Percentiles rank a stretch among this genome's conserved stretches.
Evolutionary conservation across 2,888 invertebrate species (phyloP).

Genomic region (Heliconius erato): DNA sequence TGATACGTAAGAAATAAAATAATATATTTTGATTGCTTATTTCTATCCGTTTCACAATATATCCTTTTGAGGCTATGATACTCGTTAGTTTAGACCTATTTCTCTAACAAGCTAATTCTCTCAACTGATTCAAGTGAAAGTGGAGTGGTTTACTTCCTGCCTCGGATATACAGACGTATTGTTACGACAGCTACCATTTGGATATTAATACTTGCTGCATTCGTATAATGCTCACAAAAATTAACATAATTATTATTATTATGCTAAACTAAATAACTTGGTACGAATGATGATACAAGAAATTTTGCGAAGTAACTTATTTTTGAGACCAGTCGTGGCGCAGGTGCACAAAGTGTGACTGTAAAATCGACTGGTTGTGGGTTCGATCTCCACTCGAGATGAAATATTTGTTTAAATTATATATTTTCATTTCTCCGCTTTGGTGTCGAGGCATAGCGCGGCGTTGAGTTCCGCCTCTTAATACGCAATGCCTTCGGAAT

Average conservation of each 20-base stretch:
- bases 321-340: no score
- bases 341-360: no score
- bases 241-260: not conserved
- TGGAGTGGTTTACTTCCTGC: conserved; percentile 44
- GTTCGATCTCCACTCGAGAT: no score
- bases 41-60: not conserved
- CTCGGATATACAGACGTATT: conserved; percentile 46
- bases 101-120: conserved; percentile 31
- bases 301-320: not conserved
- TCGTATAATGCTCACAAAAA: not conserved
- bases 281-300: no score
- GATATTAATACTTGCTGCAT: not conserved
- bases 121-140: conserved; percentile 49
- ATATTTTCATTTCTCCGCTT: no score
- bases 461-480: no score
- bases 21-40: conserved; percentile 5
- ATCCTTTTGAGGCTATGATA: conserved; percentile 8
- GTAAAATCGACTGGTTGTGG: no score
- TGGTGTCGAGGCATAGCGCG: no score
- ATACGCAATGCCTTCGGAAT: no score
- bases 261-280: not conserved
- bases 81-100: conserved; percentile 31
- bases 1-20: not conserved
- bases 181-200: conserved; percentile 39
- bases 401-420: no score